phyloP scores from a whole-genome alignment of 2,888 invertebrate species.

The Caenorhabditis sinica region DNA sequence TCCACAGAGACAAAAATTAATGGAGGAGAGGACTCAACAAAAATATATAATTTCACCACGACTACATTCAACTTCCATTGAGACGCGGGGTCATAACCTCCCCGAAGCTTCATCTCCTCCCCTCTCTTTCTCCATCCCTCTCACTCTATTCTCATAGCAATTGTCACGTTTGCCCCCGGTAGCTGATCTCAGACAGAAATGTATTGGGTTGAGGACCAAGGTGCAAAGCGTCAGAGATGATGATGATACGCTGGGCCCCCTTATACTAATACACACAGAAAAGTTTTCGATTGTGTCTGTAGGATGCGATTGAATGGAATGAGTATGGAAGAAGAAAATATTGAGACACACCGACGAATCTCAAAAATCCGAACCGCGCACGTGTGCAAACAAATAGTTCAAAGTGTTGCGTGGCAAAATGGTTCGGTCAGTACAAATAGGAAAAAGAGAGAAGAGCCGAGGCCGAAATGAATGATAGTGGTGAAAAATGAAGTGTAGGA shows the following conservation, averaged over 20 bases:
- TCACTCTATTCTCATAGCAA: constrained; percentile 35
- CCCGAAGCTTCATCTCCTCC: constrained; percentile 20
- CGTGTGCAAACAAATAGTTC: constrained; percentile 63
- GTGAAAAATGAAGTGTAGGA: not conserved
- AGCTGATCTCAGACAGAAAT: constrained; percentile 48
- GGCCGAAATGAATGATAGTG: not conserved
- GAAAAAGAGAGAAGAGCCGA: not conserved
- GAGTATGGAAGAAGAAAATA: not conserved
- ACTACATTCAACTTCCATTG: constrained; percentile 23
- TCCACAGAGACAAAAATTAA: constrained; percentile 1
- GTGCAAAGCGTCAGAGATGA: constrained; percentile 66
- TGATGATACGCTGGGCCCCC: not conserved
- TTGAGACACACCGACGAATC: not conserved
- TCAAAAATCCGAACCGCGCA: constrained; percentile 43
- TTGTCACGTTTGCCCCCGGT: constrained; percentile 59
- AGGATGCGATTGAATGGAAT: not conserved
- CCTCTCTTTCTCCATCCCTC: not conserved
- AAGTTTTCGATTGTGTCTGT: not conserved
- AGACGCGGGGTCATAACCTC: constrained; percentile 26
- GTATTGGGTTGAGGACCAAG: constrained; percentile 48
- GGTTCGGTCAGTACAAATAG: constrained; percentile 60
- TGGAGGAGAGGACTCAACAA: not conserved
- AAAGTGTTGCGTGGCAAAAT: constrained; percentile 51
- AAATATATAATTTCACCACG: constrained; percentile 16
- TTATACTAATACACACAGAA: not conserved